These are phyloP conservation scores for Acanthis flammea DNA, from an alignment of 2,797 vertebrate genomes.

Conservation along the genomic window DNA sequence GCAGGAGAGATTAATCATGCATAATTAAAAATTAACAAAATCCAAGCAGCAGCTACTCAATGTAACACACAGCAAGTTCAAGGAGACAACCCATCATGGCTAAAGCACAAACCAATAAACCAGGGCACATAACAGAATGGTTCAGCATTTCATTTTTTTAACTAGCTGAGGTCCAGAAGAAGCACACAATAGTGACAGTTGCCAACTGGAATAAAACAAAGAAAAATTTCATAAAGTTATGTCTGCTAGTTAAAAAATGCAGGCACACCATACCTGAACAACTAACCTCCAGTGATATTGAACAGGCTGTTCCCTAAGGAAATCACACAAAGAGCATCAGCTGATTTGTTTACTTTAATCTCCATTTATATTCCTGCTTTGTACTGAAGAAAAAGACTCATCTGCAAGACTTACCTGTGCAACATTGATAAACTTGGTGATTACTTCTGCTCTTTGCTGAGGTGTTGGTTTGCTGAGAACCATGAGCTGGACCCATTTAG, in stretches of 20 bases:
- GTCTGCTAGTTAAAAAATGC: not conserved
- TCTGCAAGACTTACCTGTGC: conserved; percentile 82
- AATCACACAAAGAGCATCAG: not conserved
- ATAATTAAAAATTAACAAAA: not conserved
- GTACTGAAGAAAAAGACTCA: not conserved
- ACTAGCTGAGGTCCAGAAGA: not conserved
- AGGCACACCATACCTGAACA: not conserved
- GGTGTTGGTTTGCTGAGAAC: conserved; percentile 96
- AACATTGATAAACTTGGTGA: conserved; percentile 96
- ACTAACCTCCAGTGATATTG: not conserved
- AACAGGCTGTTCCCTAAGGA: not conserved
- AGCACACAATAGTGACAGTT: not conserved
- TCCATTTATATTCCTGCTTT: not conserved
- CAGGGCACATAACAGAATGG: not conserved
- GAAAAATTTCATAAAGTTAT: not conserved
- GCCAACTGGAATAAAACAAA: not conserved
- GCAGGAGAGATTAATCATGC: not conserved
- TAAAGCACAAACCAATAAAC: not conserved
- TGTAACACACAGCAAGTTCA: not conserved
- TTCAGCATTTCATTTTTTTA: not conserved
- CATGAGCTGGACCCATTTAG: conserved; percentile 98
- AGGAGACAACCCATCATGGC: not conserved
- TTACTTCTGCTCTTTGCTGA: conserved; percentile 92
- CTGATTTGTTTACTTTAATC: not conserved
- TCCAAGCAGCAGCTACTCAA: not conserved